Evolutionary conservation across 1,140 invertebrate genomes (phyloP), one percentile per base, ranked within the genome.

Genomic region (Dolichoris vasculosae): DNA sequence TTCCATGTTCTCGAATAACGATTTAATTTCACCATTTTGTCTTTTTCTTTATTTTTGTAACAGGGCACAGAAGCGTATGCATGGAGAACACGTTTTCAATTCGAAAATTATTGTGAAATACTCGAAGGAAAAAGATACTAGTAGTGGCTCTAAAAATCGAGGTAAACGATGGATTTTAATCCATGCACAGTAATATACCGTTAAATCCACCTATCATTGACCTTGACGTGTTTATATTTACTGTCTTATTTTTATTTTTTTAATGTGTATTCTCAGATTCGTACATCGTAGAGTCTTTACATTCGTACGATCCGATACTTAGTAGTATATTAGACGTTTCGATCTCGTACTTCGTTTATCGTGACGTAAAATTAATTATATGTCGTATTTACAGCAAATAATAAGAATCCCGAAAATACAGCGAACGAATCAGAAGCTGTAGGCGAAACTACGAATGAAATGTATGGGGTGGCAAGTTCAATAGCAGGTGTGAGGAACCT

Each of bases 51-150:
- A 40, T 75, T 77, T 78, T 67, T 23, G 15, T 32, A 59, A 32
- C 89, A 97, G 97, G 92, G 97, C 97, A 87, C 94, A 96, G 90
- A 97, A 97, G 90, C 95, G 97, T 91, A 97, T 98, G 95, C 96
- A 97, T 90, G 97, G 96, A 86, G 96, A 97, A 92, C 95, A 97
- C 94, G 96, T 98, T 69, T 97, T 95, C 94, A 96, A 97, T 46
- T 95, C 94, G 51, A 96, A 96, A 94, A 97, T 98, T 96, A 89
- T 95, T 95, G 92, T 93, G 59, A 92, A 88, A 87, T 91, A 89
- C 89, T 87, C 88, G 30, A 91, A 92, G 80, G 91, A 92, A 83
- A 91, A 90, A 77, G 90, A 90, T 32, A 89, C 59, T 11, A 63
- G 20, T 87, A 87, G 71, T 78, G 88, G 81, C 35, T 86, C 83